Evolutionary conservation across 2,888 invertebrate species (phyloP).

Genomic region (Pristionchus exspectatus): DNA sequence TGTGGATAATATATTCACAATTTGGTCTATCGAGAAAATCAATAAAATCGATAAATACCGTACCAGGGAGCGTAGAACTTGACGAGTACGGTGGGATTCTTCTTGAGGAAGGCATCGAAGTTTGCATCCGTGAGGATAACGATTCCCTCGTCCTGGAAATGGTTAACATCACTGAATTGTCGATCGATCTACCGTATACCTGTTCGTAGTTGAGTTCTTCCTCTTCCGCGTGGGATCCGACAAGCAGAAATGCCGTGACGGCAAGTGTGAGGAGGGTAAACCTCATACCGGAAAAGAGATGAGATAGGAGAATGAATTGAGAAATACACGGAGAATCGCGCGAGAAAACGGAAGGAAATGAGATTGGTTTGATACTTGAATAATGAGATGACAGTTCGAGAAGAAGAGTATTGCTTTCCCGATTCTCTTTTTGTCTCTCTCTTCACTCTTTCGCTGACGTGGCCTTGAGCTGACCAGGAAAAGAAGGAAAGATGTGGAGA

Average conservation of each 20-base stretch:
- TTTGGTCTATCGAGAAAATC: slow-evolving; percentile 19
- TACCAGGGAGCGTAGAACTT: slow-evolving; percentile 84
- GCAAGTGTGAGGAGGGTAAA: slow-evolving; percentile 53
- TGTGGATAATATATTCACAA: slow-evolving; percentile 61
- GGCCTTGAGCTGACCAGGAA: slow-evolving; percentile 51
- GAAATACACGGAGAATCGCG: background rate
- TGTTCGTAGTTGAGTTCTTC: slow-evolving; percentile 63
- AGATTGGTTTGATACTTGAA: slow-evolving; percentile 2
- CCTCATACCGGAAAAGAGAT: slow-evolving; percentile 55
- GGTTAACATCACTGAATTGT: background rate
- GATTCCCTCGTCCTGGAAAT: slow-evolving; percentile 64
- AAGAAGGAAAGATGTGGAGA: slow-evolving; percentile 18
- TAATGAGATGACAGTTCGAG: slow-evolving; percentile 26
- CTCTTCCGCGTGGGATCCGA: slow-evolving; percentile 46
- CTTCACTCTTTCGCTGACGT: slow-evolving; percentile 50
- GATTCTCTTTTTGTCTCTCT: slow-evolving; percentile 32
- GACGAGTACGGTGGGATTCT: slow-evolving; percentile 81
- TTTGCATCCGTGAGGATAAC: slow-evolving; percentile 76
- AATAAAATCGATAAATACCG: slow-evolving; percentile 27
- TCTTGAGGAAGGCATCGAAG: slow-evolving; percentile 76
- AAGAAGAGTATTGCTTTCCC: background rate
- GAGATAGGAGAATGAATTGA: background rate
- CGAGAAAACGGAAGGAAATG: background rate
- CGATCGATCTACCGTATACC: background rate
- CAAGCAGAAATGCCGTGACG: slow-evolving; percentile 51